Conservation (phyloP, 2,797 vertebrate genomes). For the Girardinus metallicus region DNA sequence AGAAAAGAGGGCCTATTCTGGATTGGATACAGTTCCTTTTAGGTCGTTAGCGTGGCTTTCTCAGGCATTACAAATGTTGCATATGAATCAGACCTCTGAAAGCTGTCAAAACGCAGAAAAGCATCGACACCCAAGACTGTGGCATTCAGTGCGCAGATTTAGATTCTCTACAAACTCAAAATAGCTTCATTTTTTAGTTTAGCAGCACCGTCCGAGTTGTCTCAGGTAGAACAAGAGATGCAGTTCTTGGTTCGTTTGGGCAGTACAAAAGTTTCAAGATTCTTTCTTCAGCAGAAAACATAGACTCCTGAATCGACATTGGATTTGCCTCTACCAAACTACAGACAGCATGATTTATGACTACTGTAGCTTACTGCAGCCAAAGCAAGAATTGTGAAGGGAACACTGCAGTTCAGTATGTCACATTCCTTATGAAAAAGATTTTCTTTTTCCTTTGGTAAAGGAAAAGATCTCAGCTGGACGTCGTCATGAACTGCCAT, state of each 20-base stretch:
- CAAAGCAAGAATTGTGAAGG: conserved; percentile 18
- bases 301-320: not conserved
- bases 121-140: conserved; percentile 14
- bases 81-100: conserved; percentile 53
- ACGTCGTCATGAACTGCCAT: conserved; percentile 20
- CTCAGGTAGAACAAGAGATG: conserved; percentile 54
- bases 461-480: not conserved
- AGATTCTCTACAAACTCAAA: conserved; percentile 39
- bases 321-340: not conserved
- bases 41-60: conserved; percentile 55
- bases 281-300: not conserved
- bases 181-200: conserved; percentile 40
- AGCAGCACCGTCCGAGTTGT: conserved; percentile 46
- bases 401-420: conserved; percentile 6
- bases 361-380: conserved; percentile 23
- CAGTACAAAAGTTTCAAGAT: conserved; percentile 28
- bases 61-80: conserved; percentile 53
- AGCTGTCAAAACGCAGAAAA: conserved; percentile 36
- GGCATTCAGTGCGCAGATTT: conserved; percentile 12
- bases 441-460: conserved; percentile 28
- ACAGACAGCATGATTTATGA: not conserved
- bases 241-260: conserved; percentile 69
- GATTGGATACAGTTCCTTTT: conserved; percentile 69
- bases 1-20: conserved; percentile 67
- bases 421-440: conserved; percentile 8